Evolutionary conservation across 2,888 invertebrate species (phyloP), one percentile per base, ranked within the genome.

Genomic region (Scaptomyza reducta): DNA sequence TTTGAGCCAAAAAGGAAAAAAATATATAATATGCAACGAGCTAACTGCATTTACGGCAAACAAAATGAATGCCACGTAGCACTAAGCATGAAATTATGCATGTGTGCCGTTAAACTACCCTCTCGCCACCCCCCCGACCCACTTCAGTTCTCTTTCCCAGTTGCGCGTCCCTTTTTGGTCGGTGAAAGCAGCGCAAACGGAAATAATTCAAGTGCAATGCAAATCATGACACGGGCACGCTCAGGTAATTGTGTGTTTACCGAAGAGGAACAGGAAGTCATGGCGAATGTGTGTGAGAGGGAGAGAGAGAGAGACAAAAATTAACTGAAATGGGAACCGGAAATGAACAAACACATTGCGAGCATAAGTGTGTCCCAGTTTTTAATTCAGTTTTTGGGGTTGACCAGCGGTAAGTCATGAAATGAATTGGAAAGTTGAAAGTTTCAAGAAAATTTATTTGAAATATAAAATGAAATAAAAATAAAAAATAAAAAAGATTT

Each of bases 191-290:
- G 60, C 70, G 85, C 72, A 69, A 82, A 70, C 87, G 81, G 87
- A 82, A 87, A 82, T 82, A 85, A 85, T 82, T 82, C 82, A 79
- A 87, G 82, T 85, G 82, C 82, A 82, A 81, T 85, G 82, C 85
- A 87, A 87, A 82, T 82, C 82, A 73, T 87, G 81, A 68, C 84
- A 75, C 81, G 57, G 70, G 58, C 75, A 82, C 74, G 80, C 83
- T 66, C 80, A 86, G 80, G 80, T 80, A 86, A 80, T 79, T 80
- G 80, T 80, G 68, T 80, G 86, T 79, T 85, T 79, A 82, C 79
- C 86, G 67, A 73, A 59, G 75, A 60, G 61, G 56, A 74, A 71
- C 74, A 65, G 81, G 75, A 84, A 77, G 55, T 51, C 61, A 27
- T 46, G 29, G 40, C 57, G 14, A 41, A n/a, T 18, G 44, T 18